Percentiles rank a stretch among this genome's conserved stretches.
phyloP scores from a whole-genome alignment of 2,888 invertebrate genomes.

The Callinectes sapidus region DNA sequence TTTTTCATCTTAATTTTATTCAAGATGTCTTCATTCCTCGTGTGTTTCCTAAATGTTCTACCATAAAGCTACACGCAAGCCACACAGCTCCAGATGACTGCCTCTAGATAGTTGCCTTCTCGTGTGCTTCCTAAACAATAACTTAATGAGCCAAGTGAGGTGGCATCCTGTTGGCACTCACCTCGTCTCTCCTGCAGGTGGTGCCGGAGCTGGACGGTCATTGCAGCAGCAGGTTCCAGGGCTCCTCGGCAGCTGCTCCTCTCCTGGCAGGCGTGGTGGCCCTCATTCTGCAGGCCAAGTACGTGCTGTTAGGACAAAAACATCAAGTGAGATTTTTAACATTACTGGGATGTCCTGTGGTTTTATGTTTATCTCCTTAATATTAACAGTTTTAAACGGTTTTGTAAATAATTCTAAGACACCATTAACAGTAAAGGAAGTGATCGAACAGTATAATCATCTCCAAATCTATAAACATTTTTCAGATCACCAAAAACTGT shows the following conservation, averaged over 20 bases:
- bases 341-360: not conserved
- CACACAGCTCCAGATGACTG: too few relatives aligned
- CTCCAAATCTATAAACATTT: too few relatives aligned
- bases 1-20: too few relatives aligned
- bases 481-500: too few relatives aligned
- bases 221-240: conserved; percentile 92
- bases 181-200: conserved; percentile 79
- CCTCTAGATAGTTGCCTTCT: not conserved
- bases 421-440: too few relatives aligned
- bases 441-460: too few relatives aligned
- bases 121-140: not conserved
- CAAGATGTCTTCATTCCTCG: too few relatives aligned
- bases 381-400: too few relatives aligned
- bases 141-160: not conserved
- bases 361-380: not conserved
- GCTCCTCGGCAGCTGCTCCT: conserved; percentile 95
- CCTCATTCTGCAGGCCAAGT: conserved; percentile 92
- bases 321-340: not conserved
- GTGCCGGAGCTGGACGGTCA: conserved; percentile 90
- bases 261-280: conserved; percentile 94
- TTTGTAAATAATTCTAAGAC: too few relatives aligned
- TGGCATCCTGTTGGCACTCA: too few relatives aligned
- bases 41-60: too few relatives aligned
- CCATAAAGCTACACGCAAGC: too few relatives aligned
- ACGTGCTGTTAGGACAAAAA: conserved; percentile 75